Conservation (phyloP, 2,888 invertebrate genomes). For the Calameuta filiformis region DNA sequence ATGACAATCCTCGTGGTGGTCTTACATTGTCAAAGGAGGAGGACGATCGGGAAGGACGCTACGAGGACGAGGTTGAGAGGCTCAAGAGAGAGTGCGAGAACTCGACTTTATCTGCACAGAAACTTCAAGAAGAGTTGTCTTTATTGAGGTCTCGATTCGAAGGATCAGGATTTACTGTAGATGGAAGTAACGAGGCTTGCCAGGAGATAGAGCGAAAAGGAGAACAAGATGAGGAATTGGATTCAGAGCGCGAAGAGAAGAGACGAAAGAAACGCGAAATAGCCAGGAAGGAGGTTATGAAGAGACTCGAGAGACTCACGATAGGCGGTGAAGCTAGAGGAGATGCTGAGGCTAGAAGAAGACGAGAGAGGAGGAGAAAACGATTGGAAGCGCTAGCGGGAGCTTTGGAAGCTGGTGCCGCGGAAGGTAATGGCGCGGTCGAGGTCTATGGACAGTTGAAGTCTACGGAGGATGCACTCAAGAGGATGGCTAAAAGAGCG, state of each 20-base stretch:
- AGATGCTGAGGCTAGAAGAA: slow-evolving; percentile 50
- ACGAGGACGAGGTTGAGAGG: slow-evolving; percentile 46
- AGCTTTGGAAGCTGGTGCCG: slow-evolving; percentile 55
- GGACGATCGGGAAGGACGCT: slow-evolving; percentile 23
- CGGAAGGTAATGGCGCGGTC: slow-evolving; percentile 59
- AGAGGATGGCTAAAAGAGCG: slow-evolving; percentile 57
- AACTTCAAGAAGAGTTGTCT: slow-evolving; percentile 51
- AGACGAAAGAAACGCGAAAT: slow-evolving; percentile 55
- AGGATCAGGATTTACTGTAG: background rate
- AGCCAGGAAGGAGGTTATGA: slow-evolving; percentile 59
- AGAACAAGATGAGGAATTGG: slow-evolving; percentile 21
- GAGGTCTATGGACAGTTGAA: slow-evolving; percentile 63
- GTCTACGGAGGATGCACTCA: slow-evolving; percentile 61
- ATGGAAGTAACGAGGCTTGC: background rate
- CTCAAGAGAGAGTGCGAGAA: slow-evolving; percentile 50
- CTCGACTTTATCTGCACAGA: slow-evolving; percentile 54
- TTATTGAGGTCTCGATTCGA: slow-evolving; percentile 41
- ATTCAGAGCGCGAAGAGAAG: slow-evolving; percentile 50
- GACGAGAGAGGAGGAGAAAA: slow-evolving; percentile 53
- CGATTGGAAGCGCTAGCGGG: slow-evolving; percentile 55
- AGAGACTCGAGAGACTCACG: slow-evolving; percentile 56
- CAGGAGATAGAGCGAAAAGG: background rate
- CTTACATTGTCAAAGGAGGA: slow-evolving; percentile 14
- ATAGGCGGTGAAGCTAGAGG: slow-evolving; percentile 61
- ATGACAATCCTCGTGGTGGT: slow-evolving; percentile 32